These are phyloP conservation scores for Rhyacophila brunnea DNA, from an alignment of 1,140 invertebrate genomes.

Conservation along the genomic window DNA sequence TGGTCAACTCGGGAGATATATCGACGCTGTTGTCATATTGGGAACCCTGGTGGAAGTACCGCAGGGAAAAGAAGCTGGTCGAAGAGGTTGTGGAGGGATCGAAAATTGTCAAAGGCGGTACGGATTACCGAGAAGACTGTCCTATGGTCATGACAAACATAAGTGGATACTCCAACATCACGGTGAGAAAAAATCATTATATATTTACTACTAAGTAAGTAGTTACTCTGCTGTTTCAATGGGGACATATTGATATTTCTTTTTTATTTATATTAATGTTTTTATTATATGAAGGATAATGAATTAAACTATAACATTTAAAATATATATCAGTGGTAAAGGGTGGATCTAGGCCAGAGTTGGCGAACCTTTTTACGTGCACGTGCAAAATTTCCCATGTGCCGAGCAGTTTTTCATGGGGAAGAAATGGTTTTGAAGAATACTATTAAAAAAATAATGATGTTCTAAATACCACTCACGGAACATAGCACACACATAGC, in stretches of 20 bases:
- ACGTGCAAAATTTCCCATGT: too few relatives aligned
- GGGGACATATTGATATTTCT: neutral
- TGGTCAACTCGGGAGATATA: slow-evolving; percentile 61
- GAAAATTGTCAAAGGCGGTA: slow-evolving; percentile 36
- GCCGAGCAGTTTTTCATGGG: too few relatives aligned
- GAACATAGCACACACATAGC: too few relatives aligned
- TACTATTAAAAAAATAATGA: too few relatives aligned
- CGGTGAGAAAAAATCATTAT: slow-evolving; percentile 49
- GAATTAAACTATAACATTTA: too few relatives aligned
- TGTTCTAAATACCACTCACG: too few relatives aligned
- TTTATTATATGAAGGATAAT: too few relatives aligned
- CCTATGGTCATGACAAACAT: slow-evolving; percentile 50
- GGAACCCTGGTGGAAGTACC: slow-evolving; percentile 70
- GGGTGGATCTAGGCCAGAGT: too few relatives aligned
- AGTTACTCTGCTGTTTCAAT: slow-evolving; percentile 3
- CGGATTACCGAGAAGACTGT: slow-evolving; percentile 42
- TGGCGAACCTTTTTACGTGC: too few relatives aligned
- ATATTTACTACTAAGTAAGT: too few relatives aligned
- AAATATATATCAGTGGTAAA: too few relatives aligned
- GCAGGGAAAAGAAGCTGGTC: slow-evolving; percentile 53
- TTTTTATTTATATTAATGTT: slow-evolving; percentile 1
- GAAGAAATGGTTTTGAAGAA: too few relatives aligned
- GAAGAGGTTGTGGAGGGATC: slow-evolving; percentile 41
- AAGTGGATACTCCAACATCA: slow-evolving; percentile 51
- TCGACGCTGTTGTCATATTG: slow-evolving; percentile 64